phyloP scores from a whole-genome alignment of 1,140 invertebrate genomes.

The Drosophila elegans region DNA sequence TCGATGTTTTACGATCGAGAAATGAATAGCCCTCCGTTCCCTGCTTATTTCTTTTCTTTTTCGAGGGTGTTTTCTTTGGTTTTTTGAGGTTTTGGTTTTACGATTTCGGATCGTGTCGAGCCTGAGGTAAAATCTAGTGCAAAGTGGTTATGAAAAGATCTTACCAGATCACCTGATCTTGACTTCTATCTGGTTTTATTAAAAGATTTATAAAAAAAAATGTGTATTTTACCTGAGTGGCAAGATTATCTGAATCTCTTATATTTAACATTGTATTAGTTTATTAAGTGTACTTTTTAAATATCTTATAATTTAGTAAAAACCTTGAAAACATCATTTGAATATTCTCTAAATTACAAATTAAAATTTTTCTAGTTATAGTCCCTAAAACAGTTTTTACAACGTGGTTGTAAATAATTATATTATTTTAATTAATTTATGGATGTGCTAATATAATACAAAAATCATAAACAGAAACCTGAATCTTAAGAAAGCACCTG shows the following conservation, averaged over 20 bases:
- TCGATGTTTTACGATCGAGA: slow-evolving; percentile 67
- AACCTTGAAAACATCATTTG: no score
- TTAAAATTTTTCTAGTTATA: no score
- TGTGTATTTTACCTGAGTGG: neutral
- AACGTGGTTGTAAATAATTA: no score
- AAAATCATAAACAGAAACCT: neutral
- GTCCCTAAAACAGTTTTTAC: no score
- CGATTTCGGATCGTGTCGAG: slow-evolving; percentile 29
- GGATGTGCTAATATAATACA: neutral
- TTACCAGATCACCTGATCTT: slow-evolving; percentile 29
- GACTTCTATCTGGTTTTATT: slow-evolving; percentile 8
- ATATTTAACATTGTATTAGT: no score
- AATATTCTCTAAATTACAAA: no score
- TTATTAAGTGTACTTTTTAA: no score
- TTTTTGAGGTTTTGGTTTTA: slow-evolving; percentile 48
- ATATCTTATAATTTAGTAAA: no score
- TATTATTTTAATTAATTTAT: neutral
- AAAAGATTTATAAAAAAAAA: slow-evolving; percentile 14
- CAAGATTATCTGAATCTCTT: neutral
- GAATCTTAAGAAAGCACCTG: no score
- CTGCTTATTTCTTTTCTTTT: slow-evolving; percentile 25
- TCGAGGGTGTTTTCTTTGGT: slow-evolving; percentile 46
- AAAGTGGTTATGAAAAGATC: slow-evolving; percentile 45
- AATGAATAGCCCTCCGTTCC: slow-evolving; percentile 69
- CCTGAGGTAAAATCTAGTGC: slow-evolving; percentile 35